Evolutionary conservation across 2,888 invertebrate species (phyloP).

Genomic region (Brachyptera risi): DNA sequence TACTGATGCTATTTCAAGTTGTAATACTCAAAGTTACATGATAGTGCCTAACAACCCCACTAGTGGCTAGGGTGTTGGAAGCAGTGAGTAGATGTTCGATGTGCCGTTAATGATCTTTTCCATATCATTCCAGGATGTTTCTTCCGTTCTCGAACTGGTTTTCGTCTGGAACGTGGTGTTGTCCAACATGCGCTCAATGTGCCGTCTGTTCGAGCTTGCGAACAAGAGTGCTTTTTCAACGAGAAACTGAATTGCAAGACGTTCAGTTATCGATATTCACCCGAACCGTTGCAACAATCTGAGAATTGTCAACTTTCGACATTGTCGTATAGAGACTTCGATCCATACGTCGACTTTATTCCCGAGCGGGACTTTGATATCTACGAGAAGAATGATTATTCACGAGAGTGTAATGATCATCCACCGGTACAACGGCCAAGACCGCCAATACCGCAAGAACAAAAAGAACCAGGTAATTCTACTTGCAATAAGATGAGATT

Average conservation of each 20-base stretch:
- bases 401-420: no score
- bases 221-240: slow-evolving; percentile 67
- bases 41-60: no score
- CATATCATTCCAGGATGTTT: slow-evolving; percentile 74
- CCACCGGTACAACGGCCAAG: not conserved
- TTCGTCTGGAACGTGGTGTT: slow-evolving; percentile 64
- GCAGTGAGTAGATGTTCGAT: no score
- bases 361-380: slow-evolving; percentile 74
- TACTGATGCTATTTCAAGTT: no score
- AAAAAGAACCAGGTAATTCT: no score
- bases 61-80: no score
- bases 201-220: slow-evolving; percentile 70
- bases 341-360: slow-evolving; percentile 68
- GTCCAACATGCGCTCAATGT: slow-evolving; percentile 62
- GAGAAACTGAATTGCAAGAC: slow-evolving; percentile 68
- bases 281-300: slow-evolving; percentile 50
- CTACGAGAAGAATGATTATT: slow-evolving; percentile 47
- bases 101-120: no score
- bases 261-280: slow-evolving; percentile 68
- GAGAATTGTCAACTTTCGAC: slow-evolving; percentile 78
- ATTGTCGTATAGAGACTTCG: slow-evolving; percentile 62
- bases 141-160: slow-evolving; percentile 68
- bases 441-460: no score
- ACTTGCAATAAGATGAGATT: no score
- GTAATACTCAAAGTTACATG: no score